phyloP scores from a whole-genome alignment of 2,888 invertebrate genomes.

The Acrobasis repandana region DNA sequence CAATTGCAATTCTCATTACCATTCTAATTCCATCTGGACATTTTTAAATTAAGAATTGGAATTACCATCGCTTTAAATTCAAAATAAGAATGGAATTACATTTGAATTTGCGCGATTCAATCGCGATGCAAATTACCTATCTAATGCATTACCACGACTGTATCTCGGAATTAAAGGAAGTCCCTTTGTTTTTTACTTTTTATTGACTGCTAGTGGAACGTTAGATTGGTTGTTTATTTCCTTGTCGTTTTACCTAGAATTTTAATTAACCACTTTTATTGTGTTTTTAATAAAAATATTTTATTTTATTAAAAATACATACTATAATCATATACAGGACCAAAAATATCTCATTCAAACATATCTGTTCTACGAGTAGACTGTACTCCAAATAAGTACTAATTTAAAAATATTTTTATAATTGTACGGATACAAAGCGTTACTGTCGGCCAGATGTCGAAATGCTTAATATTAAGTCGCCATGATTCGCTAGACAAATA shows the following conservation, averaged over 20 bases:
- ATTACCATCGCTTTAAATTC: conserved; percentile 34
- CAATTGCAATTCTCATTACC: neutral
- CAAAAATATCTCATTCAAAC: too few species aligned
- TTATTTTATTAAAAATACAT: too few species aligned
- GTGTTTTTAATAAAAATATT: too few species aligned
- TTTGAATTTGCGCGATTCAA: conserved; percentile 35
- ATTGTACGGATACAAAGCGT: too few species aligned
- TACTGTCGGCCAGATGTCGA: too few species aligned
- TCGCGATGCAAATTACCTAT: conserved; percentile 56
- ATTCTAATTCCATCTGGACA: conserved; percentile 4
- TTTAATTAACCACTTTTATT: too few species aligned
- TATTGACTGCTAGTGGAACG: conserved; percentile 58
- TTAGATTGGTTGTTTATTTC: conserved; percentile 21
- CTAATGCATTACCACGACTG: conserved; percentile 63
- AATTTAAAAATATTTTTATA: too few species aligned
- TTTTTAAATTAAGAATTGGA: conserved; percentile 39
- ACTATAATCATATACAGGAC: too few species aligned
- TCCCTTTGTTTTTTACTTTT: conserved; percentile 52
- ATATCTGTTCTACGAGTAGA: too few species aligned
- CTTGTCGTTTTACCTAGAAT: neutral
- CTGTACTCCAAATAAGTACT: too few species aligned
- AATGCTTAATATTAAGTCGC: too few species aligned
- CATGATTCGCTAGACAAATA: too few species aligned
- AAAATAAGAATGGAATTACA: conserved; percentile 26
- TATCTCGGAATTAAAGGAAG: conserved; percentile 55